Base-by-base conservation (phyloP, 1,140 invertebrate genomes). In the Papilio polyxenes region DNA sequence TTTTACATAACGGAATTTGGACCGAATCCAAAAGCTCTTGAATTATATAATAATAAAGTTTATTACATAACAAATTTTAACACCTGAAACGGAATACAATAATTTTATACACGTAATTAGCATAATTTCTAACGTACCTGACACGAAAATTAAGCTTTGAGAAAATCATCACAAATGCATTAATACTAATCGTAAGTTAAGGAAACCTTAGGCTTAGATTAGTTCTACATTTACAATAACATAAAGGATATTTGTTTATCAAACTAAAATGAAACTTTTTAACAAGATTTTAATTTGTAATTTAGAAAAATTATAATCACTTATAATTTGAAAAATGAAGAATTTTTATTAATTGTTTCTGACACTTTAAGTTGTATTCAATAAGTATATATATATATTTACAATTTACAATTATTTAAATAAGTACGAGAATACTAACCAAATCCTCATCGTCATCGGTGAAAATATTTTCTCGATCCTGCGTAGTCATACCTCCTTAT, bases 371-470 rank as follows among this genome's bases (percentile, higher is more conserved):
- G 23, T n/a, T n/a, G 62, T 72, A 7, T 72, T 72, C 11, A 15
- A 72, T 37, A 37, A 10, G 6, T 7, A 31, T 13, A 31, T 3
- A 15, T 31, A 59, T n/a, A 23, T 10, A 9, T 65, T 15, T 20
- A 69, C 31, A 13, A 9, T 65, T 15, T 20, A 69, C 31, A 13
- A 13, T 13, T 69, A 13, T 31, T 37, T 59, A 3, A n/a, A 69
- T 37, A 69, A 15, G 31, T 49, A 76, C 75, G 84, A 83, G 23
- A 44, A 44, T 78, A 86, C 92, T 88, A 85, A 94, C 93, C 92
- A 94, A 85, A 75, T 94, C 93, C 87, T 94, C 93, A 83, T 94
- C 92, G 76, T 94, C 91, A 59, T 94, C 93, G 1, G 91, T 82
- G 83, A 94, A 93, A 84, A 94, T 92, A 77, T 93, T 94, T 40